Evolutionary conservation across 2,797 vertebrate species (phyloP).

Genomic region (Enteromius argenteus): DNA sequence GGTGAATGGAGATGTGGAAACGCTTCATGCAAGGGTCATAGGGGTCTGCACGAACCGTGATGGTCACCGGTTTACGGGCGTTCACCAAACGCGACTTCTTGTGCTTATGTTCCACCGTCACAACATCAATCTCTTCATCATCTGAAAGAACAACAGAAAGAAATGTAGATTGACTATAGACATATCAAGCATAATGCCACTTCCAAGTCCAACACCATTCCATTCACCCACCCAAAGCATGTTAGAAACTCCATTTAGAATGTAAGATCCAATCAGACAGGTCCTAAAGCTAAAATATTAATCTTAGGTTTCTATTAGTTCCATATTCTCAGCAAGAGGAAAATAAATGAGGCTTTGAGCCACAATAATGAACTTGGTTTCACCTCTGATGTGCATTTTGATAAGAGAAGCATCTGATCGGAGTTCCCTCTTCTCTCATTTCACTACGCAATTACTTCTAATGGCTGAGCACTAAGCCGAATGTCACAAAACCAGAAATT

Average conservation of each 20-base stretch:
- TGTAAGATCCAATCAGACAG: neutral
- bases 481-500: neutral
- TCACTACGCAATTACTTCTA: conserved; percentile 41
- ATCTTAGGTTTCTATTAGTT: neutral
- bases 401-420: conserved; percentile 7
- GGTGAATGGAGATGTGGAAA: conserved; percentile 95
- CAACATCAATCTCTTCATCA: conserved; percentile 94
- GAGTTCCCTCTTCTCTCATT: conserved; percentile 35
- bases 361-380: neutral
- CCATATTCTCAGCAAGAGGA: neutral
- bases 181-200: neutral
- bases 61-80: conserved; percentile 87
- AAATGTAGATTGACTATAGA: conserved; percentile 64
- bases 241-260: neutral
- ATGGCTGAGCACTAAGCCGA: neutral
- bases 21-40: conserved; percentile 88
- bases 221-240: neutral
- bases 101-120: conserved; percentile 89
- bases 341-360: neutral
- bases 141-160: conserved; percentile 83
- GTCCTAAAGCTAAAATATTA: neutral
- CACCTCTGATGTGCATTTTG: conserved; percentile 34
- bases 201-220: neutral
- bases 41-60: conserved; percentile 90
- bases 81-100: conserved; percentile 66